phyloP scores from a whole-genome alignment of 1,140 invertebrate species.

The Globodera rostochiensis region DNA sequence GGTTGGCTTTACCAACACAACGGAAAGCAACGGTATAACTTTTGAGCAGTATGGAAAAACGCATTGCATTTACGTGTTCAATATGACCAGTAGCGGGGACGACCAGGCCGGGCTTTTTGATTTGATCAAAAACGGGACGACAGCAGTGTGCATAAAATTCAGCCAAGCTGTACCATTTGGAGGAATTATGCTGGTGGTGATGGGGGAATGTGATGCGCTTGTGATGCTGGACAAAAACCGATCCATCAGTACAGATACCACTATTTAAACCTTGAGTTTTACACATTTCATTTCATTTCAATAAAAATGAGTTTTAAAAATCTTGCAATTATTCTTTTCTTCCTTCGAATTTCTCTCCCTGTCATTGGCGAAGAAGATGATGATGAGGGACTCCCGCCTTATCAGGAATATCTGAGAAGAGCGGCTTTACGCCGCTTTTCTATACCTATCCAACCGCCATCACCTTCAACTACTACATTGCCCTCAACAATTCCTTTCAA shows the following conservation, averaged over 20 bases:
- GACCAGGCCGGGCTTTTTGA: conserved; percentile 22
- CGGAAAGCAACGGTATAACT: background rate
- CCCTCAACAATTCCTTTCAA: background rate
- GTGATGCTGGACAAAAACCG: conserved; percentile 26
- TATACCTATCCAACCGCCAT: background rate
- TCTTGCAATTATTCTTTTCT: background rate
- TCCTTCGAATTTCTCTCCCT: background rate
- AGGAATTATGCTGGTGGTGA: conserved; percentile 24
- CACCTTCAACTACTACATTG: background rate
- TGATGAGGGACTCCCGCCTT: too few species aligned
- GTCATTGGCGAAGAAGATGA: too few species aligned
- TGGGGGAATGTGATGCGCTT: conserved; percentile 7
- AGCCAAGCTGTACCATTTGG: conserved; percentile 20
- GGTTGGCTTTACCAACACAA: conserved; percentile 11
- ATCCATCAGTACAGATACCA: background rate
- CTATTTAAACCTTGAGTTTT: background rate
- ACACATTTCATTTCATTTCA: background rate
- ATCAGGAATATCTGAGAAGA: too few species aligned
- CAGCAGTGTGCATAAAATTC: conserved; percentile 29
- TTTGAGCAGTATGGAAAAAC: background rate
- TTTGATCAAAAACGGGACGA: conserved; percentile 29
- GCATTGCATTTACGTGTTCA: background rate
- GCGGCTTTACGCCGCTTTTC: too few species aligned
- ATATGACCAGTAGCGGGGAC: conserved; percentile 14
- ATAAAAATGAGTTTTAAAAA: background rate